phyloP scores from a whole-genome alignment of 1,140 invertebrate genomes.

The Ganaspis sp. region DNA sequence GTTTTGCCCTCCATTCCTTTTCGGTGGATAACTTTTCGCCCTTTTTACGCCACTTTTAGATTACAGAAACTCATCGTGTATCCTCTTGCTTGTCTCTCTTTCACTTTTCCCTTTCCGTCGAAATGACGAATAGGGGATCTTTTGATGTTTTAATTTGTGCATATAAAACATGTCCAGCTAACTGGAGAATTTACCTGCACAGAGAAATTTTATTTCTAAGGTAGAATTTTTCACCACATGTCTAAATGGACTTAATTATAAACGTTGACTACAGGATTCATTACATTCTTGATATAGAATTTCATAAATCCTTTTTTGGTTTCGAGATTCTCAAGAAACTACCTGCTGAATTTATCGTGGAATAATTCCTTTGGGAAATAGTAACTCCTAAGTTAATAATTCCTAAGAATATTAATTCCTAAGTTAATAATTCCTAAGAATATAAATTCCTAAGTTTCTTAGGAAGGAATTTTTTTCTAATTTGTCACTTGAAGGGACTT shows the following conservation, averaged over 20 bases:
- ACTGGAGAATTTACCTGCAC: slow-evolving; percentile 55
- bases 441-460: no score
- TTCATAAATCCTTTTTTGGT: no score
- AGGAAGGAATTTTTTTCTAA: neutral
- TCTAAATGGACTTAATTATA: neutral
- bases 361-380: no score
- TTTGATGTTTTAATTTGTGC: slow-evolving; percentile 69
- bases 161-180: slow-evolving; percentile 48
- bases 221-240: neutral
- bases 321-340: no score
- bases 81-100: slow-evolving; percentile 1
- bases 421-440: no score
- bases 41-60: slow-evolving; percentile 49
- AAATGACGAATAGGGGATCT: slow-evolving; percentile 43
- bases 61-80: neutral
- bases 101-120: neutral
- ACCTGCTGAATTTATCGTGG: no score
- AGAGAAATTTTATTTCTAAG: neutral
- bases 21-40: slow-evolving; percentile 18
- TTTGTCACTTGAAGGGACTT: neutral
- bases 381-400: no score
- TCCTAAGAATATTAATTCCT: no score
- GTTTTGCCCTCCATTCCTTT: slow-evolving; percentile 32
- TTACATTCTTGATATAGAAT: neutral
- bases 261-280: neutral